Evolutionary conservation across 2,888 invertebrate species (phyloP), one percentile per base, ranked within the genome.

Genomic region (Trachelus stipa): DNA sequence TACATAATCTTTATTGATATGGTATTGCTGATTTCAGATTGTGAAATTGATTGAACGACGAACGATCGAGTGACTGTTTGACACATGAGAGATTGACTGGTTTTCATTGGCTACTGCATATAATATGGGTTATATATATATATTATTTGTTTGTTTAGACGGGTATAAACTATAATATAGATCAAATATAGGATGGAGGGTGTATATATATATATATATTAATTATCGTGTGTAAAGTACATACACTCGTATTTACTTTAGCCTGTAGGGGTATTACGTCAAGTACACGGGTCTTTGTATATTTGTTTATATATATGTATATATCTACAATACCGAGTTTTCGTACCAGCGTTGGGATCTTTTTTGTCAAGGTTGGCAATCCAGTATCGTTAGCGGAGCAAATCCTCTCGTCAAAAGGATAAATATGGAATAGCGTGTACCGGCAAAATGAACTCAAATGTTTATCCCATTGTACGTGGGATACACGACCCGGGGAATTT

Each of bases 11-110:
- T 23, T 56, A 30, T 68, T 31, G 31, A 71, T 71, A 31, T 71
- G 31, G 15, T 34, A 31, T 71, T 31, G 71, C 33, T 71, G 31
- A 12, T 71, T 71, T 71, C 71, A 71, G 31, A 34, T 71, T 71
- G 71, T 71, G 12, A 33, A 23, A 71, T 71, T 71, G 11, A 34
- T 71, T 34, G 71, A 71, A 34, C 71, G 71, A 56, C 56, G 56
- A 71, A 71, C 33, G 71, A 71, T 71, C 33, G 71, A 56, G 56
- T 56, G 56, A 56, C 56, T 23, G 23, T 40, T 6, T 56, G 23
- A 56, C 56, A 56, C 56, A 23, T 23, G 9, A 23, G 56, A 56
- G 9, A 56, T 56, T 71, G 12, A 71, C 12, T 71, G 71, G 31
- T 71, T 71, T 31, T 71, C 12, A 71, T 71, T 71, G 71, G 31